phyloP scores from a whole-genome alignment of 2,797 vertebrate genomes.

The Dicrostonyx torquatus region DNA sequence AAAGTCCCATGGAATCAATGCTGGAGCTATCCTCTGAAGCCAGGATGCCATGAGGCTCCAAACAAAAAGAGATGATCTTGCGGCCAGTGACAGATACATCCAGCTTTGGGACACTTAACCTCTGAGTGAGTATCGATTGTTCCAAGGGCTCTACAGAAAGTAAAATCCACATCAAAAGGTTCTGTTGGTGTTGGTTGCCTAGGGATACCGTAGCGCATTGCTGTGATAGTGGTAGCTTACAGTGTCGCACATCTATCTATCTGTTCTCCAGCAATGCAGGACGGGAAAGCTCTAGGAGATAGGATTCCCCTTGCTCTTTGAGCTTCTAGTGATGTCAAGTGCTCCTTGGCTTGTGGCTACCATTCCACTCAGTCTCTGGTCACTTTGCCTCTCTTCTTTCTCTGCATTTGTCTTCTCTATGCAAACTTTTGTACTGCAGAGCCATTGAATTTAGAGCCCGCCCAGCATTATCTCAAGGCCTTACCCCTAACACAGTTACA shows the following conservation, averaged over 20 bases:
- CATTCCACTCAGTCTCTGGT: background rate
- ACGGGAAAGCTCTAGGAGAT: background rate
- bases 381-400: background rate
- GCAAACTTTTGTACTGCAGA: background rate
- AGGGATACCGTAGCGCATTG: background rate
- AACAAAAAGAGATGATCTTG: background rate
- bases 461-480: background rate
- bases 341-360: background rate
- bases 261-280: background rate
- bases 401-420: background rate
- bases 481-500: background rate
- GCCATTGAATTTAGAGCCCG: background rate
- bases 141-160: background rate
- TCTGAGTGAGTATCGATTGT: background rate
- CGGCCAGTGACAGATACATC: background rate
- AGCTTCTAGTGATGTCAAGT: background rate
- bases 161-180: background rate
- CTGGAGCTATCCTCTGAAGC: background rate
- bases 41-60: accelerated
- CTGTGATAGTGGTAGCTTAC: background rate
- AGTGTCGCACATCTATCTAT: background rate
- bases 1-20: background rate
- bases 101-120: background rate
- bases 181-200: background rate
- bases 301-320: background rate